A percentile compares a stretch with the other conserved stretches of the same genome.
Conservation (phyloP, 2,113 vertebrate genomes). For the Hyaena hyaena region DNA sequence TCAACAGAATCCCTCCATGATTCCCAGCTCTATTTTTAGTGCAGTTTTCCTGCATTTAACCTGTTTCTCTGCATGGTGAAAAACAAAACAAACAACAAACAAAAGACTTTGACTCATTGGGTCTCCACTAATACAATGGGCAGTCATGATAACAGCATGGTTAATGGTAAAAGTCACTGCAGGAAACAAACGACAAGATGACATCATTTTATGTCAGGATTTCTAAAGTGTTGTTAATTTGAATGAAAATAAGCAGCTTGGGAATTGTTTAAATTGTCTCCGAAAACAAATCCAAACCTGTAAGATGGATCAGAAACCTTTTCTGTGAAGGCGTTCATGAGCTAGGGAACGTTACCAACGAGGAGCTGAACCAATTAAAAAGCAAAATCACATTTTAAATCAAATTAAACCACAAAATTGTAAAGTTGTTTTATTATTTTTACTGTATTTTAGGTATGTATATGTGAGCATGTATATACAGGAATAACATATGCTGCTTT, state of each 20-base stretch:
- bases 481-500: not conserved
- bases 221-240: not conserved
- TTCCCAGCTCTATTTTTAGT: not conserved
- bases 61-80: not conserved
- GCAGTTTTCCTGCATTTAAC: not conserved
- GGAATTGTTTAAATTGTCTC: constrained; percentile 26
- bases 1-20: not conserved
- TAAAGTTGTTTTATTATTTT: constrained; percentile 36
- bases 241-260: constrained; percentile 47
- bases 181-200: not conserved
- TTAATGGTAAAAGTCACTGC: not conserved
- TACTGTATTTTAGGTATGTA: not conserved
- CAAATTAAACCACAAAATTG: constrained; percentile 37
- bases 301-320: not conserved
- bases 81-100: not conserved
- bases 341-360: not conserved
- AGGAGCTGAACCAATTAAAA: not conserved
- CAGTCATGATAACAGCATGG: not conserved
- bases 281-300: not conserved
- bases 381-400: constrained; percentile 61
- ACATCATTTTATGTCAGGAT: not conserved
- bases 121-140: not conserved
- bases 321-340: not conserved
- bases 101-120: not conserved
- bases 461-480: not conserved